phyloP scores from a whole-genome alignment of 2,888 invertebrate genomes.

The Operophtera brumata region DNA sequence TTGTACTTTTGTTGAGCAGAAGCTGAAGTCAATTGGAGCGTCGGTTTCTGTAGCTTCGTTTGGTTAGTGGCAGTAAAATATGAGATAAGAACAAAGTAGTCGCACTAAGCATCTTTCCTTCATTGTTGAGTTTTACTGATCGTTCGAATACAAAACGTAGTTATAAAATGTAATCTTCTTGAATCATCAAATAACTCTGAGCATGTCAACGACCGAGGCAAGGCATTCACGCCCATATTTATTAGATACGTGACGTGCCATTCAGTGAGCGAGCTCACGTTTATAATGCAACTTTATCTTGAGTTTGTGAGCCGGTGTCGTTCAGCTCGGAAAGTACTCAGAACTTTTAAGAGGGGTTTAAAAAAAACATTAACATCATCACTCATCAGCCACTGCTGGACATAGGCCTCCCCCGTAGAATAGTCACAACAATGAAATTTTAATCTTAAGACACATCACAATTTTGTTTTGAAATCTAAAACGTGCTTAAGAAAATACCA shows the following conservation, averaged over 20 bases:
- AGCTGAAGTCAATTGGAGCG: too few species aligned
- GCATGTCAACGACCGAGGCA: slow-evolving; percentile 13
- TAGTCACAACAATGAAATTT: too few species aligned
- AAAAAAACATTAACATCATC: not conserved
- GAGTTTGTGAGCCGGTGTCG: slow-evolving; percentile 33
- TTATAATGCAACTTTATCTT: slow-evolving; percentile 52
- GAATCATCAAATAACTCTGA: slow-evolving; percentile 9
- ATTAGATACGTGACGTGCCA: slow-evolving; percentile 22
- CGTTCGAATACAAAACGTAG: slow-evolving; percentile 12
- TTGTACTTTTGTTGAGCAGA: too few species aligned
- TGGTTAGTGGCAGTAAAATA: not conserved
- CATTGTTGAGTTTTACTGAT: slow-evolving; percentile 17
- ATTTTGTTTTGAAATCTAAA: too few species aligned
- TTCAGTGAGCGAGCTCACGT: slow-evolving; percentile 15
- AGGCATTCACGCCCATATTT: slow-evolving; percentile 20
- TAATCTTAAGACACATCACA: too few species aligned
- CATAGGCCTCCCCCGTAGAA: too few species aligned
- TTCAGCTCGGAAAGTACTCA: not conserved
- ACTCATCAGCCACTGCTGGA: too few species aligned
- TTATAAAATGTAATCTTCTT: slow-evolving; percentile 11
- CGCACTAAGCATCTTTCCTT: not conserved
- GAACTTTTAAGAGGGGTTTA: not conserved
- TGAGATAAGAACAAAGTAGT: slow-evolving; percentile 7
- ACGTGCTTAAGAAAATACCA: too few species aligned
- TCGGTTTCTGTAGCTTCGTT: not conserved